phyloP scores from a whole-genome alignment of 2,888 invertebrate genomes.

The Gymnoscelis rufifasciata region DNA sequence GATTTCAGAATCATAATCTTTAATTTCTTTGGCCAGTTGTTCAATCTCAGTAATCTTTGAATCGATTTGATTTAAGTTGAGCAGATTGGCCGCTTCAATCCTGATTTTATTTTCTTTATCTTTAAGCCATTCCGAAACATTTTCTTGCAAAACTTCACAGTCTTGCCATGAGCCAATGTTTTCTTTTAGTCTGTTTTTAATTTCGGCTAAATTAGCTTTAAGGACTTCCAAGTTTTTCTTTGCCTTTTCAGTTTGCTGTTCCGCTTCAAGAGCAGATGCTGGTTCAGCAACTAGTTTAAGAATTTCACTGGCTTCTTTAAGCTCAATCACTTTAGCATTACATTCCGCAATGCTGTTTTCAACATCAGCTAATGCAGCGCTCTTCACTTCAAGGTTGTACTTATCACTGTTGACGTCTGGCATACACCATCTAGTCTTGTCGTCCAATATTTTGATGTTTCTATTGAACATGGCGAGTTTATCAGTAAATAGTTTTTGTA shows the following conservation, averaged over 20 bases:
- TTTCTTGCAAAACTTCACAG: constrained; percentile 88
- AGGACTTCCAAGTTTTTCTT: constrained; percentile 85
- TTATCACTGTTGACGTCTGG: constrained; percentile 93
- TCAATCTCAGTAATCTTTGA: constrained; percentile 84
- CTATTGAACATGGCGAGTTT: constrained; percentile 89
- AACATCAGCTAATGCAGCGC: constrained; percentile 87
- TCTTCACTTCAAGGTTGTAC: constrained; percentile 95
- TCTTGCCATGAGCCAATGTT: constrained; percentile 88
- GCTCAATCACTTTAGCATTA: constrained; percentile 81
- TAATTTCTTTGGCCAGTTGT: constrained; percentile 81
- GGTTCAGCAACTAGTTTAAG: constrained; percentile 86
- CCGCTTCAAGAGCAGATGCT: constrained; percentile 83
- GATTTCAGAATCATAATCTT: constrained; percentile 82
- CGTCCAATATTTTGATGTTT: constrained; percentile 88
- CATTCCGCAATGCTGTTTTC: constrained; percentile 86
- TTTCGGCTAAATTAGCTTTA: constrained; percentile 82
- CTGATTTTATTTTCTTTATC: constrained; percentile 87
- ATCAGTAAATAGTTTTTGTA: constrained; percentile 92
- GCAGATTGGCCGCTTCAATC: constrained; percentile 84
- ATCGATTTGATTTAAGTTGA: constrained; percentile 83
- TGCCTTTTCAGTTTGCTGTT: constrained; percentile 83
- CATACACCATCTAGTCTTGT: constrained; percentile 94
- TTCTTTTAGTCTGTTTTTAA: constrained; percentile 83
- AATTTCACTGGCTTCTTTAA: constrained; percentile 84
- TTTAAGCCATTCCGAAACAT: constrained; percentile 86